A percentile compares a stretch with the other conserved stretches of the same genome.
phyloP scores from a whole-genome alignment of 2,888 invertebrate genomes.

The Drosophila bunnanda region DNA sequence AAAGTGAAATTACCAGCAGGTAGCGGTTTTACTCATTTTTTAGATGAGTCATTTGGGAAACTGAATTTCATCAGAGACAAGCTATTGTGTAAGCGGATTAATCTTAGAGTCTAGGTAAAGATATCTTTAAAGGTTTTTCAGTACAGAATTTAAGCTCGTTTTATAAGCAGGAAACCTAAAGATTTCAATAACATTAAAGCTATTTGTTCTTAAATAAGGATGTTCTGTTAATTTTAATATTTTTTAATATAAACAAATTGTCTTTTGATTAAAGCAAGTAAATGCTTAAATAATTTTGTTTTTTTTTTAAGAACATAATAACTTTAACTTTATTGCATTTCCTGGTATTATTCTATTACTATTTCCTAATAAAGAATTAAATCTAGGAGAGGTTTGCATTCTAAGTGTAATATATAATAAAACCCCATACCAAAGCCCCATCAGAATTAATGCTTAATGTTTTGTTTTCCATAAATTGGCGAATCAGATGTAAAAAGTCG shows the following conservation, averaged over 20 bases:
- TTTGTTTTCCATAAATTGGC: constrained; percentile 18
- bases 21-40: constrained; percentile 25
- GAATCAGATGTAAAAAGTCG: constrained; percentile 5
- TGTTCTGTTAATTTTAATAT: no score
- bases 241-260: no score
- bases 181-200: not conserved
- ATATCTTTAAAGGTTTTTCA: not conserved
- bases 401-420: not conserved
- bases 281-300: no score
- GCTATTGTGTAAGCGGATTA: not conserved
- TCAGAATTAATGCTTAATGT: not conserved
- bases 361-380: no score
- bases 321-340: no score
- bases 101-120: not conserved
- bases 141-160: not conserved
- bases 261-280: no score
- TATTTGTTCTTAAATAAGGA: not conserved
- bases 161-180: no score
- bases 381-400: no score
- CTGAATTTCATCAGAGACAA: not conserved
- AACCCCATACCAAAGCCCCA: not conserved
- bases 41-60: constrained; percentile 56
- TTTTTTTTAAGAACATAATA: no score
- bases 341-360: no score
- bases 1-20: constrained; percentile 62